These are phyloP conservation scores for Hyphantria cunea DNA, from an alignment of 1,140 invertebrate species.

Conservation along the genomic window DNA sequence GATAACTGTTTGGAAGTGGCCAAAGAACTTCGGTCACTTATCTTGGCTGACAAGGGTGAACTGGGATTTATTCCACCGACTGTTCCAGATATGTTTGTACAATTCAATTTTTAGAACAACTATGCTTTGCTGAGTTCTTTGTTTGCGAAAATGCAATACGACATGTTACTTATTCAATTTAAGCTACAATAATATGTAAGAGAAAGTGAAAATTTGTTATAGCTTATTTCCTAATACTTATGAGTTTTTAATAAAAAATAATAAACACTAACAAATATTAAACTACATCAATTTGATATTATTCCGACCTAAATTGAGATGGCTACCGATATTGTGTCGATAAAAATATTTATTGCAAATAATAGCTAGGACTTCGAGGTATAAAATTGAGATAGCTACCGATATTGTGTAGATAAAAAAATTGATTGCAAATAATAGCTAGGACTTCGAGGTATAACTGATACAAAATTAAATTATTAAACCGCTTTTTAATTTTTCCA, in stretches of 20 bases:
- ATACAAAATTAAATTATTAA: constrained; percentile 13
- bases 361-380: too few species aligned
- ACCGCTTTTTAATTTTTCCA: constrained; percentile 11
- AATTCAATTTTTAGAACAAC: constrained; percentile 24
- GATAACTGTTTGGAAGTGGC: constrained; percentile 27
- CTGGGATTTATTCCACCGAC: constrained; percentile 17
- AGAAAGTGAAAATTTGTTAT: too few species aligned
- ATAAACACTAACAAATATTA: too few species aligned
- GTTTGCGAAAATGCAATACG: constrained; percentile 7
- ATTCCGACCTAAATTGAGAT: too few species aligned
- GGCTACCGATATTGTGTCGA: too few species aligned
- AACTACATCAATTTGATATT: too few species aligned
- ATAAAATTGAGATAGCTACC: too few species aligned
- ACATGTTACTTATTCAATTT: constrained; percentile 6
- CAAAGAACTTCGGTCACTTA: constrained; percentile 24
- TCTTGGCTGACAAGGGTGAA: constrained; percentile 25
- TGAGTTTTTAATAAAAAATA: too few species aligned
- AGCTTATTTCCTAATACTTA: too few species aligned
- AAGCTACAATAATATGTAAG: too few species aligned
- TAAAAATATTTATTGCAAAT: too few species aligned
- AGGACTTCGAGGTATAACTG: neutral
- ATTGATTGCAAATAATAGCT: constrained; percentile 6
- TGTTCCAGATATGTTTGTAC: constrained; percentile 18
- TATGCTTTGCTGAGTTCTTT: constrained; percentile 6
- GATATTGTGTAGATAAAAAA: too few species aligned